Conservation (phyloP, 1,140 invertebrate genomes). For the Hydropsyche tenuis region DNA sequence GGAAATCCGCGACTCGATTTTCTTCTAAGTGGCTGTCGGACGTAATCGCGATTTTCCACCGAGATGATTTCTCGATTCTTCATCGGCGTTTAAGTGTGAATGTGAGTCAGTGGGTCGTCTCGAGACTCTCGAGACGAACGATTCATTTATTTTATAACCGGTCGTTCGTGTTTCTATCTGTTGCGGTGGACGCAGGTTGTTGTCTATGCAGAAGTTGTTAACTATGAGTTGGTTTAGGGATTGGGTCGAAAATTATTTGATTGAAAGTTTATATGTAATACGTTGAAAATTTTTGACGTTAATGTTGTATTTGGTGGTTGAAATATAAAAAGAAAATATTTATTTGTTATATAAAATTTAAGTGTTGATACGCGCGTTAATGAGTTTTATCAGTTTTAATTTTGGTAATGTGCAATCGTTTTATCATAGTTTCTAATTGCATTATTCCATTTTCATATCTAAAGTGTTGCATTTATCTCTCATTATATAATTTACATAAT, state of each 20-base stretch:
- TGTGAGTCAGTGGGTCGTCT: conserved; percentile 48
- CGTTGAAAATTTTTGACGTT: too few species aligned
- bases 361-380: too few species aligned
- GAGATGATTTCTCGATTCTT: conserved; percentile 14
- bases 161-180: conserved; percentile 37
- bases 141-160: conserved; percentile 48
- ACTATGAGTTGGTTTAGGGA: not conserved
- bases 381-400: too few species aligned
- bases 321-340: too few species aligned
- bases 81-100: not conserved
- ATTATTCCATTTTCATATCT: too few species aligned
- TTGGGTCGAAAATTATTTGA: too few species aligned
- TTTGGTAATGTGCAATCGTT: too few species aligned
- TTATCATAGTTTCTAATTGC: too few species aligned
- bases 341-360: too few species aligned
- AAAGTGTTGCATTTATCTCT: not conserved
- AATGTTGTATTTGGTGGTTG: too few species aligned
- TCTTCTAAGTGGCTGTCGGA: not conserved
- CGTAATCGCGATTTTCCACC: not conserved
- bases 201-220: not conserved
- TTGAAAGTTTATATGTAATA: too few species aligned
- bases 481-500: not conserved
- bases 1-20: not conserved
- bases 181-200: not conserved
- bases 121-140: conserved; percentile 15